Evolutionary conservation across 2,113 vertebrate species (phyloP).

Genomic region (Himantopus leucocephalus): DNA sequence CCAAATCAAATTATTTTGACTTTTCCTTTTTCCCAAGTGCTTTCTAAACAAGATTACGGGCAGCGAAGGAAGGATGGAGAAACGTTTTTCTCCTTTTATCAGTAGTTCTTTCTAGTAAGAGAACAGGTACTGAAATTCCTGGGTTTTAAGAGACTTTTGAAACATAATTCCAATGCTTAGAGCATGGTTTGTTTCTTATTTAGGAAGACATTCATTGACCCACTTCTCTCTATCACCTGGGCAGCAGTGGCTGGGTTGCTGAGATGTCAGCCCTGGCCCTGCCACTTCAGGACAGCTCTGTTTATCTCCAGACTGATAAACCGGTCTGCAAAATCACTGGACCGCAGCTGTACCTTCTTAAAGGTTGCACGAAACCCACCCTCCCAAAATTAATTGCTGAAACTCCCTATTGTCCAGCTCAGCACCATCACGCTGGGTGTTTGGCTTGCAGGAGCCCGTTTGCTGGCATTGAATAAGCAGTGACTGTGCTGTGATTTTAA

Average conservation of each 20-base stretch:
- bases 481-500: conserved; percentile 5
- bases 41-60: not conserved
- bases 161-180: not conserved
- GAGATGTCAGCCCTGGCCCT: not conserved
- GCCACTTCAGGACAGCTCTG: not conserved
- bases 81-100: not conserved
- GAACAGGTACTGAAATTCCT: not conserved
- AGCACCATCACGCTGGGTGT: fast-evolving
- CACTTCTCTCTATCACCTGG: not conserved
- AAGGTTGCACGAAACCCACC: not conserved
- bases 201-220: not conserved
- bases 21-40: not conserved
- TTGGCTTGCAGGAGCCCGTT: conserved; percentile 31
- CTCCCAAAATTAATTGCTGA: not conserved
- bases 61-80: not conserved
- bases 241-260: not conserved
- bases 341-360: not conserved
- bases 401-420: not conserved
- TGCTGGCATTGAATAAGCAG: not conserved
- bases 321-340: not conserved
- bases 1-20: conserved; percentile 1
- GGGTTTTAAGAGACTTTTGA: not conserved
- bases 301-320: not conserved
- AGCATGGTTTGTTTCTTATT: not conserved
- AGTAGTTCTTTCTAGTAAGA: not conserved